Evolutionary conservation across 2,113 vertebrate species (phyloP).

Genomic region (Ciconia stormi): DNA sequence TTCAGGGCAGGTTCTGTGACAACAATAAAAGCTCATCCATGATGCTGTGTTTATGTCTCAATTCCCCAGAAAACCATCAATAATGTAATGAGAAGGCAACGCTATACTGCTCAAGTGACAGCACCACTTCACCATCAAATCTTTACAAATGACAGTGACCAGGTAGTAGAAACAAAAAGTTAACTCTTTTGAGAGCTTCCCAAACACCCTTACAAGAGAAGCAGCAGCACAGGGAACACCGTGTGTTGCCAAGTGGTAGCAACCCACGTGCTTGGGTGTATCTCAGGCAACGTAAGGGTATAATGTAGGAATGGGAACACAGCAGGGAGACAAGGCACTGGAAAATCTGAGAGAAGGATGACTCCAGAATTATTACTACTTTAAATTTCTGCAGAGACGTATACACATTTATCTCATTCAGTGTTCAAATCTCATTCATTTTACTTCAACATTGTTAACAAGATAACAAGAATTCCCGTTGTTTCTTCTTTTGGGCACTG

Average conservation of each 20-base stretch:
- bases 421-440: not conserved
- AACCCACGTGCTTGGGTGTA: not conserved
- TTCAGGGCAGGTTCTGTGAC: constrained; percentile 49
- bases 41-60: constrained; percentile 57
- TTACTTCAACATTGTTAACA: not conserved
- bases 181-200: constrained; percentile 27
- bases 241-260: not conserved
- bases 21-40: constrained; percentile 53
- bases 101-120: constrained; percentile 55
- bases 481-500: not conserved
- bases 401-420: not conserved
- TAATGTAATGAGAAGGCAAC: constrained; percentile 63
- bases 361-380: not conserved
- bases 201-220: not conserved
- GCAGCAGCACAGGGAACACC: not conserved
- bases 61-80: constrained; percentile 64
- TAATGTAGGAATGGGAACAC: not conserved
- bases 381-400: not conserved
- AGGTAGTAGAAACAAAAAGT: constrained; percentile 15
- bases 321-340: not conserved
- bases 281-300: not conserved
- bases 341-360: not conserved
- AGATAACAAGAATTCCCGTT: not conserved
- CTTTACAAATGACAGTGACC: constrained; percentile 39
- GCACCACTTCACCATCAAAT: constrained; percentile 29